These are phyloP conservation scores for Cyrtodaria siliqua DNA, from an alignment of 2,888 invertebrate species.

Conservation along the genomic window DNA sequence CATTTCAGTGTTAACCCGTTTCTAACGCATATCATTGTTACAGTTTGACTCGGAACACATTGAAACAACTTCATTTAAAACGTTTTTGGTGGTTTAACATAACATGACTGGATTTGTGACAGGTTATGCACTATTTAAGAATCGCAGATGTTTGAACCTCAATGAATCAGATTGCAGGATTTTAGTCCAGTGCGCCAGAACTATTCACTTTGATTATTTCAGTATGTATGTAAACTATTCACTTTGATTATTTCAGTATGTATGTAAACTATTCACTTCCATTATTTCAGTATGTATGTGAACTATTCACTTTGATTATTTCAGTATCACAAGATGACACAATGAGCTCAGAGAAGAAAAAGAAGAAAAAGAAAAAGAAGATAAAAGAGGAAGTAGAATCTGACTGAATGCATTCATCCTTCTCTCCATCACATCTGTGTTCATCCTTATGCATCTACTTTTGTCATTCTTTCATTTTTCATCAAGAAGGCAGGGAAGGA, in stretches of 20 bases:
- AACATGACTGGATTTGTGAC: no score
- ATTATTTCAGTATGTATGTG: neutral
- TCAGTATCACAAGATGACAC: neutral
- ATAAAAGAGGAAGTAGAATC: conserved; percentile 7
- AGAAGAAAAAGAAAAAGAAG: conserved; percentile 77
- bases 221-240: neutral
- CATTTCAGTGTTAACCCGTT: no score
- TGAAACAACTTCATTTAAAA: no score
- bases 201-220: neutral
- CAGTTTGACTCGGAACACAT: no score
- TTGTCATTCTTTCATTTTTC: no score
- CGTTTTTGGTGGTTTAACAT: no score
- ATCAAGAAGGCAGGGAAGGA: no score
- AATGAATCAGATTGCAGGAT: no score
- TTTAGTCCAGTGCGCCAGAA: no score
- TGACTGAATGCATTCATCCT: neutral
- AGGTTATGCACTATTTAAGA: no score
- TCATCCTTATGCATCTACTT: neutral
- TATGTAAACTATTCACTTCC: neutral
- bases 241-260: neutral
- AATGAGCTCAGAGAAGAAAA: conserved; percentile 65
- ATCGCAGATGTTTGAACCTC: no score
- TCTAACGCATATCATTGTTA: no score
- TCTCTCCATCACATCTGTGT: neutral
- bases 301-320: conserved; percentile 1